Conservation (phyloP, 2,113 vertebrate genomes). For the Bujurquina vittata region DNA sequence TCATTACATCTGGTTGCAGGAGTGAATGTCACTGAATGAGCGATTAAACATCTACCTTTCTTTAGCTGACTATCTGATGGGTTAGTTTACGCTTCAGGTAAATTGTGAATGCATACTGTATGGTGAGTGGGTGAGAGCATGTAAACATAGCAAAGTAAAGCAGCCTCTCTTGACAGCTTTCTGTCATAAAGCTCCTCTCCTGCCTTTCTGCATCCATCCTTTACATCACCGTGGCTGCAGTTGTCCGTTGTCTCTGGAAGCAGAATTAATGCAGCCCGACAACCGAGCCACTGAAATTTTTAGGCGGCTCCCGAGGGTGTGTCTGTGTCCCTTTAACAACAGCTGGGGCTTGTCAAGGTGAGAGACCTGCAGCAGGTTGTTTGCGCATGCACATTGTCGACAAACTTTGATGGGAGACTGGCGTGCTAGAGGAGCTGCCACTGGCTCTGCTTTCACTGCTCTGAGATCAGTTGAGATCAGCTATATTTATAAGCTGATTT, state of each 20-base stretch:
- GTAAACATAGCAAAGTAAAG: not conserved
- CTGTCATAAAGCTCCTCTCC: not conserved
- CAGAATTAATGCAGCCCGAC: not conserved
- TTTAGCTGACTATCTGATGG: conserved; percentile 18
- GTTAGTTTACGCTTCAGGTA: conserved; percentile 36
- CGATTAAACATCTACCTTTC: conserved; percentile 36
- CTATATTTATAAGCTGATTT: not conserved
- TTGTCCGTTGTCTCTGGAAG: not conserved
- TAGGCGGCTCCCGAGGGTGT: not conserved
- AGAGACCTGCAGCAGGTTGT: not conserved
- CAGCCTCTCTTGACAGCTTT: not conserved
- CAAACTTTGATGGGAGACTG: not conserved
- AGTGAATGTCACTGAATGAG: conserved; percentile 15
- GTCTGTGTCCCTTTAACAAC: not conserved
- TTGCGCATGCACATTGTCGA: not conserved
- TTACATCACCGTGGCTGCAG: not conserved
- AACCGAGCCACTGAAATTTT: not conserved
- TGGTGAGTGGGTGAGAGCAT: not conserved
- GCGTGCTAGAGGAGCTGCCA: not conserved
- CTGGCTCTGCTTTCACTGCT: not conserved
- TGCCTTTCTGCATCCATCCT: not conserved
- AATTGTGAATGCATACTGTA: conserved; percentile 21
- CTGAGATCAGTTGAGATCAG: too few relatives aligned
- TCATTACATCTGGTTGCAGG: conserved; percentile 18
- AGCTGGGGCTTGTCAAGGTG: not conserved